Base-by-base conservation (phyloP, 2,888 invertebrate genomes). In the Sepioteuthis lessoniana region DNA sequence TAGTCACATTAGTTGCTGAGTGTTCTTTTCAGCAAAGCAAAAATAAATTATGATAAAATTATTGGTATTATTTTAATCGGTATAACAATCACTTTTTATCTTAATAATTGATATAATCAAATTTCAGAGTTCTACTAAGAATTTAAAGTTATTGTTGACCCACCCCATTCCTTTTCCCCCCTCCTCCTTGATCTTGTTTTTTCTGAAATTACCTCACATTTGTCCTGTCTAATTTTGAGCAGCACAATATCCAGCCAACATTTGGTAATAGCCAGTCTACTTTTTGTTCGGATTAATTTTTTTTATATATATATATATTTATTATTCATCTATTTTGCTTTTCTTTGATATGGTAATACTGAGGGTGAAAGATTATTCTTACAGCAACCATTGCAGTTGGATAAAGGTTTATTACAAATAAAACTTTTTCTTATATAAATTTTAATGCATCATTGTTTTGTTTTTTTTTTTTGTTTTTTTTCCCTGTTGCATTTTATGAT, bases 171-270 rank as follows among this genome's bases (percentile, higher is more conserved):
- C 76, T 76, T n/a, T n/a, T 76, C 25, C n/a, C 76, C 76, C 1
- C 4, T n/a, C 76, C 31, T 35, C 13, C 3, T 55, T 76, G n/a
- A 76, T 76, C n/a, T 7, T 76, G 4, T 16, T 60, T 31, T 60
- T 3, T 31, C 31, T 76, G 4, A 35, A 76, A 13, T n/a, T 21
- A 10, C 76, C 76, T 76, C n/a, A n/a, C n/a, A n/a, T 76, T 76
- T 76, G 76, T 76, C 76, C 76, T 25, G n/a, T 76, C 76, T 76
- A 76, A 76, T n/a, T 42, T 76, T 76, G 76, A 76, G 76, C 76
- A 35, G 76, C 76, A n/a, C 76, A 76, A 76, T n/a, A 76, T 76
- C 76, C 76, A 76, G 76, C 76, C 76, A 76, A 76, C 76, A 76
- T 76, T 76, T 76, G 76, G 76, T 76, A 76, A 76, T 76, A 76